Evolutionary conservation across 2,888 invertebrate species (phyloP).

Genomic region (Hypomecis punctinalis): DNA sequence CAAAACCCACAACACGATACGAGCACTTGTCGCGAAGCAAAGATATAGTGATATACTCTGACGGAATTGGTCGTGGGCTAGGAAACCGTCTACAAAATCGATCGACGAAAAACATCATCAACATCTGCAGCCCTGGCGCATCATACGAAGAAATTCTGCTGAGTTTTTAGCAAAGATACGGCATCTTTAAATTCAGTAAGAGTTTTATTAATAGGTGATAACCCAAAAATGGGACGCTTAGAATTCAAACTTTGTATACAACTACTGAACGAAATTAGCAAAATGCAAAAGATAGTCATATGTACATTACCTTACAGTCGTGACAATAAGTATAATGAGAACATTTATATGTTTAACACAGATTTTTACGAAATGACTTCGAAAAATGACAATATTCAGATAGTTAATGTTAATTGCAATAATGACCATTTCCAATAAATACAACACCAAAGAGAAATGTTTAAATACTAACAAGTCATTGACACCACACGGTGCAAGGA

Average conservation of each 20-base stretch:
- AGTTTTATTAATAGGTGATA: neutral
- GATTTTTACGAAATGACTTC: too few relatives aligned
- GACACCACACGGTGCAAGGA: too few relatives aligned
- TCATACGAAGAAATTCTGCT: neutral
- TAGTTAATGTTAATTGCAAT: too few relatives aligned
- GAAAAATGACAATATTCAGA: too few relatives aligned
- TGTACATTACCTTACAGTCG: neutral
- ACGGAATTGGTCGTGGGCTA: neutral
- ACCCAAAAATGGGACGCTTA: slow-evolving; percentile 5
- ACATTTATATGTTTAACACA: slow-evolving; percentile 3
- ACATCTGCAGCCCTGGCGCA: slow-evolving; percentile 1
- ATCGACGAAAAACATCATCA: too few relatives aligned
- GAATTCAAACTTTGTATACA: slow-evolving; percentile 15
- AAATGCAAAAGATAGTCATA: neutral
- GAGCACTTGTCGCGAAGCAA: neutral
- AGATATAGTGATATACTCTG: neutral
- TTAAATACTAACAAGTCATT: too few relatives aligned
- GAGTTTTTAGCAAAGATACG: neutral
- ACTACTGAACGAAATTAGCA: neutral
- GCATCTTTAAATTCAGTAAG: neutral
- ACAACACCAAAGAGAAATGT: too few relatives aligned
- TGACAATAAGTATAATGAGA: neutral
- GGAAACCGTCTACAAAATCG: slow-evolving; percentile 2
- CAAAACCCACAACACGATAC: neutral
- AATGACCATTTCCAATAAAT: too few relatives aligned